Percentiles rank a stretch among this genome's conserved stretches.
These are phyloP conservation scores for Drosophila pullipes DNA, from an alignment of 2,888 invertebrate species.

Conservation along the genomic window DNA sequence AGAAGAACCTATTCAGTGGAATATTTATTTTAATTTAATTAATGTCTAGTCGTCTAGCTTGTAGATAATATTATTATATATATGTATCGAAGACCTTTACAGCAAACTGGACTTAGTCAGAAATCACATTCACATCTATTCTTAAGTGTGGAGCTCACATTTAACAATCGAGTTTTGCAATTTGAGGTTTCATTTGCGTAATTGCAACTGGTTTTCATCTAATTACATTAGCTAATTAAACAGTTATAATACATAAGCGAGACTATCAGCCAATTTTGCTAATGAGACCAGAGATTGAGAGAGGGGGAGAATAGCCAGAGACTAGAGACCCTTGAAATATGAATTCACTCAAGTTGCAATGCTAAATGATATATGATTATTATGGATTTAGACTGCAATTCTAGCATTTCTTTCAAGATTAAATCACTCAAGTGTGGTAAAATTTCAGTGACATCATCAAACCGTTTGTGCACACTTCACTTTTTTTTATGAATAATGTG, in stretches of 20 bases:
- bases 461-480: slow-evolving; percentile 1
- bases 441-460: slow-evolving; percentile 58
- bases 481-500: slow-evolving; percentile 2
- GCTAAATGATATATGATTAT: slow-evolving; percentile 25
- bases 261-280: slow-evolving; percentile 14
- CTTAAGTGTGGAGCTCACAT: slow-evolving; percentile 4
- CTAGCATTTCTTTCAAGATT: slow-evolving; percentile 35
- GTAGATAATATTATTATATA: slow-evolving; percentile 30
- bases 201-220: slow-evolving; percentile 32
- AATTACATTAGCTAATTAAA: slow-evolving; percentile 39
- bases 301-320: background rate
- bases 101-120: slow-evolving; percentile 25
- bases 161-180: slow-evolving; percentile 3
- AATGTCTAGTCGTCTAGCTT: slow-evolving; percentile 38
- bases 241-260: slow-evolving; percentile 30
- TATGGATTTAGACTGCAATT: slow-evolving; percentile 23
- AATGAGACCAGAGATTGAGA: background rate
- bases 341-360: slow-evolving; percentile 62
- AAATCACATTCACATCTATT: slow-evolving; percentile 32
- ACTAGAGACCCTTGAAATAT: slow-evolving; percentile 42
- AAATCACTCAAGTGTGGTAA: slow-evolving; percentile 13
- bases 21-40: slow-evolving; percentile 34
- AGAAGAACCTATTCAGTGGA: slow-evolving; percentile 8
- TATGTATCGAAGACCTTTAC: slow-evolving; percentile 50
- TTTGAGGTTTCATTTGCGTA: slow-evolving; percentile 19